These are phyloP conservation scores for Brienomyrus longianalis DNA, from an alignment of 2,113 vertebrate species.

Conservation along the genomic window DNA sequence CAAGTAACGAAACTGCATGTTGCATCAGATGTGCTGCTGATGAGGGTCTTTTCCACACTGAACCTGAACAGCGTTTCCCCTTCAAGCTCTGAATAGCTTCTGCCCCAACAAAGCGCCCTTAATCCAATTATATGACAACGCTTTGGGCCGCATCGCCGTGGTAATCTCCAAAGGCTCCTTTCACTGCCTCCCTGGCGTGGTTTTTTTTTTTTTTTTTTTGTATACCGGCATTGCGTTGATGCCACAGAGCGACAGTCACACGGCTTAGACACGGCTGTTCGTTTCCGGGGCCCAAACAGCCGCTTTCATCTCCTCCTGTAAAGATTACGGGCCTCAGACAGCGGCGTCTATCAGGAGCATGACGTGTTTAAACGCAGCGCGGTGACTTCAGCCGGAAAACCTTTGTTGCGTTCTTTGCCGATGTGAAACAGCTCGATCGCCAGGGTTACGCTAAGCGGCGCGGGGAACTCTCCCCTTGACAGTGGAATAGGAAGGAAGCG, in stretches of 20 bases:
- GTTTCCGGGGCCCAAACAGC: conserved; percentile 7
- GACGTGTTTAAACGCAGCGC: not conserved
- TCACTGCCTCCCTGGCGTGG: not conserved
- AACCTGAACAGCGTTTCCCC: not conserved
- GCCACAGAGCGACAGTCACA: not conserved
- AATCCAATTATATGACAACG: conserved; percentile 23
- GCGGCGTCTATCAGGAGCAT: not conserved
- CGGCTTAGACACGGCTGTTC: conserved; percentile 7
- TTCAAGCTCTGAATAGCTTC: conserved; percentile 15
- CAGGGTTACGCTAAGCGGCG: not conserved
- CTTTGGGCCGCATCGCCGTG: not conserved
- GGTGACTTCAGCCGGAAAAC: not conserved
- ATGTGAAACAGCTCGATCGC: not conserved
- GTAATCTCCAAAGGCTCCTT: conserved; percentile 17
- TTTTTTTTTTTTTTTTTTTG: conserved; percentile 8
- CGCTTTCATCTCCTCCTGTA: not conserved
- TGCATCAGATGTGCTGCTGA: not conserved
- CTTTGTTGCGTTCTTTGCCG: not conserved
- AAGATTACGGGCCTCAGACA: conserved; percentile 7
- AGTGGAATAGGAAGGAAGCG: not conserved
- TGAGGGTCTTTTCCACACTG: not conserved
- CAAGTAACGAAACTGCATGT: not conserved
- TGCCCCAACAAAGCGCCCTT: conserved; percentile 16
- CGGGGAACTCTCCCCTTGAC: not conserved
- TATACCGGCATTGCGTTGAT: not conserved